Evolutionary conservation across 2,888 invertebrate genomes (phyloP).

Genomic region (Macroteleia sp.): DNA sequence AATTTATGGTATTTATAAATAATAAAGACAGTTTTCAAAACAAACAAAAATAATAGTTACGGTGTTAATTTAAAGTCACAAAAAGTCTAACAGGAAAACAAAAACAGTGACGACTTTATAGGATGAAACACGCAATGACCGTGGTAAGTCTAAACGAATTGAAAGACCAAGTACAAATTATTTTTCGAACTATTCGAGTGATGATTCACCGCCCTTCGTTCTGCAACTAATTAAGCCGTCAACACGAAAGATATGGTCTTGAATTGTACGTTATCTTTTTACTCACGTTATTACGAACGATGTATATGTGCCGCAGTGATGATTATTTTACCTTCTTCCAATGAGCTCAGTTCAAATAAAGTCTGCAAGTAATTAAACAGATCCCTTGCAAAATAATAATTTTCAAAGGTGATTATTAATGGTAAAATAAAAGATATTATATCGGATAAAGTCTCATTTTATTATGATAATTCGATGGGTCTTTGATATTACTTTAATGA

Average conservation of each 20-base stretch:
- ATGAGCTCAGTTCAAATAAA: constrained; percentile 23
- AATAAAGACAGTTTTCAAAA: no score
- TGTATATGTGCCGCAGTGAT: background rate
- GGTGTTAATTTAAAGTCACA: no score
- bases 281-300: constrained; percentile 18
- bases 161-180: constrained; percentile 42
- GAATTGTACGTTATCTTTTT: constrained; percentile 49
- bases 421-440: background rate
- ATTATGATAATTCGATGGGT: constrained; percentile 4
- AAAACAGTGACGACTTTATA: no score
- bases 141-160: constrained; percentile 16
- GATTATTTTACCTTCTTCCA: constrained; percentile 11
- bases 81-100: no score
- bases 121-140: constrained; percentile 16
- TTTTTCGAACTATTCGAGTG: constrained; percentile 37
- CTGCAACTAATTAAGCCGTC: constrained; percentile 57
- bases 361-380: constrained; percentile 35
- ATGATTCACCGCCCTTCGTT: constrained; percentile 56
- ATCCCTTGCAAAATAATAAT: constrained; percentile 11
- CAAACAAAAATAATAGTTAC: no score
- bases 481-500: constrained; percentile 32
- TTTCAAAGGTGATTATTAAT: constrained; percentile 12
- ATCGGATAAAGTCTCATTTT: constrained; percentile 8
- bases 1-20: no score
- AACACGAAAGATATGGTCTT: constrained; percentile 52